Base-by-base conservation (phyloP, 2,113 vertebrate genomes). In the Eptesicus fuscus region DNA sequence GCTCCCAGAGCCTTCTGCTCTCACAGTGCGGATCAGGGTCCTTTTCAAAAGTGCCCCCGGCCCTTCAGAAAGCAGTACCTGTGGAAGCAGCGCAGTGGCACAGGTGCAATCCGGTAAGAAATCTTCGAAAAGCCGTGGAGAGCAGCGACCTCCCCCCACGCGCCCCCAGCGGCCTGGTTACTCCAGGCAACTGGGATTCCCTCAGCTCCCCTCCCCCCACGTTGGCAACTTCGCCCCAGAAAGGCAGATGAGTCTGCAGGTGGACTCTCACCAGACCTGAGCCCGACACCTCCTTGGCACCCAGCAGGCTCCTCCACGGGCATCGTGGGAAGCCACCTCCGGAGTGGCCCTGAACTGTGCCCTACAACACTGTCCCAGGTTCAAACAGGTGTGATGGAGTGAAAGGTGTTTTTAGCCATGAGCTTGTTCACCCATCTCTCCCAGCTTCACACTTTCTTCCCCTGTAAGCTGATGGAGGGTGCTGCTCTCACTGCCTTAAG, bases 171-270 rank as follows among this genome's bases (percentile, higher is more conserved):
- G 20, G 73, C 13, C 12, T 1, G 17, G 47, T 37, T 1, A 11
- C 35, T 53, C 13, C 9, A 17, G 44, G 4, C 16, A 18, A 4
- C 28, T 1, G 23, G 37, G 69, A 47, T 35, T 47, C 12, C 32
- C 6, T 4, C 0, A 16, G 20, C 82, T 47, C 28, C 18, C 17
- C 67, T n/a, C 20, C 11, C 2, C 18, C 22, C 9, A 7, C 23
- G 7, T 32, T 28, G 0, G 12, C 22, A 5, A 7, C 83, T 25
- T 17, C 0, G 20, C 35, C 53, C 16, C 9, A 0, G 12, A 1
- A 13, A 1, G 25, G 37, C 37, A 4, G 32, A 5, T 0, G 8
- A 12, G 47, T 20, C 51, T 28, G 35, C 23, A 35, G 30, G 88
- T 14, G 59, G n/a, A 14, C 14, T 8, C 37, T 47, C 47, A 7